phyloP scores from a whole-genome alignment of 2,113 vertebrate species.

The Microcebus griseorufus region DNA sequence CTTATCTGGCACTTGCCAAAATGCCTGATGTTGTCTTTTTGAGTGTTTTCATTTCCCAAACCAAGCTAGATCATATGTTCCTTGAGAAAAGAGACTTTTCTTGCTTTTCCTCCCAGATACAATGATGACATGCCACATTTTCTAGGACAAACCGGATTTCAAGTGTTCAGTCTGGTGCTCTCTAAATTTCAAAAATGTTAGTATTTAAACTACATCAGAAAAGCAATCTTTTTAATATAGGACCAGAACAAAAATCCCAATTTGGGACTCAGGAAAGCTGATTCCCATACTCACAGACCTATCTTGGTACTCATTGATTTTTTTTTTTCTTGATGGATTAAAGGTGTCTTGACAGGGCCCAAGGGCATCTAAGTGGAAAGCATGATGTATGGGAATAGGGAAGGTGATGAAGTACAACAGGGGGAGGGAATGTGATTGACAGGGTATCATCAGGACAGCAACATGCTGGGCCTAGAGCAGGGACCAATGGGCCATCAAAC shows the following conservation, averaged over 20 bases:
- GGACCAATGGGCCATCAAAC: background rate
- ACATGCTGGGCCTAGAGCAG: background rate
- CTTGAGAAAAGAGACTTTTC: background rate
- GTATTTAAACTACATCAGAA: background rate
- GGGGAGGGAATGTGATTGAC: background rate
- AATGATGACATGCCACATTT: background rate
- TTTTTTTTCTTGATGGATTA: conserved; percentile 41
- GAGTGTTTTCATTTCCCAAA: background rate
- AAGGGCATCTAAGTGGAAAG: conserved; percentile 8
- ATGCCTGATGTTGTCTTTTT: background rate
- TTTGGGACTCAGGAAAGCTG: conserved; percentile 7
- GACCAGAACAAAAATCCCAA: background rate
- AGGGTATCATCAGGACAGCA: background rate
- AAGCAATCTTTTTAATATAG: background rate
- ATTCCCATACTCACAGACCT: background rate
- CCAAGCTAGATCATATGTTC: background rate
- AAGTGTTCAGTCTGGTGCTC: background rate
- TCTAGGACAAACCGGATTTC: background rate
- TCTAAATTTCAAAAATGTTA: conserved; percentile 4
- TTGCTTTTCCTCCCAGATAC: background rate
- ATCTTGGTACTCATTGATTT: background rate
- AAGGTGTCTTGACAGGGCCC: conserved; percentile 25
- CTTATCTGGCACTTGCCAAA: background rate
- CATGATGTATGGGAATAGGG: background rate
- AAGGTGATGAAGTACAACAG: background rate